phyloP scores from a whole-genome alignment of 2,888 invertebrate genomes.

The Agrypnus murinus region DNA sequence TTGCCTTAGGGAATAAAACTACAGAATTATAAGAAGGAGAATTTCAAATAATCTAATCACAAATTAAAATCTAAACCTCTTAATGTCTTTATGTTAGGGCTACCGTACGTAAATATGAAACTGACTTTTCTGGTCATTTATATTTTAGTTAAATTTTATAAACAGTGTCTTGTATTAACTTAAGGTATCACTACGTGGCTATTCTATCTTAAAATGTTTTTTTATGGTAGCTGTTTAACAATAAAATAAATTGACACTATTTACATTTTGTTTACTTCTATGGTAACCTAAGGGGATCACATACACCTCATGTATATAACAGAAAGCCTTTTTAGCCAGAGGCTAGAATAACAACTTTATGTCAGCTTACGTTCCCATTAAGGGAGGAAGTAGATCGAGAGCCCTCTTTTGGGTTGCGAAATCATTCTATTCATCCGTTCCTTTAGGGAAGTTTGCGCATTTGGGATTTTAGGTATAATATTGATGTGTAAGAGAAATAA shows the following conservation, averaged over 20 bases:
- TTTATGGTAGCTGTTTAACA: too few species aligned
- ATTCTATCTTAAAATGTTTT: too few species aligned
- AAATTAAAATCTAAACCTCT: not conserved
- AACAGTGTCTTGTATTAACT: not conserved
- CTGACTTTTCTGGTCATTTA: not conserved
- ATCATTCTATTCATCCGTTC: constrained; percentile 34
- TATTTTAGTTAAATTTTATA: not conserved
- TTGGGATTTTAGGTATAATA: not conserved
- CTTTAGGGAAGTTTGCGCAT: constrained; percentile 35
- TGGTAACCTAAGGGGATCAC: constrained; percentile 44
- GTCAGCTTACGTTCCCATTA: constrained; percentile 54
- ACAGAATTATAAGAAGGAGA: constrained; percentile 27
- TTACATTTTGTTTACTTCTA: constrained; percentile 46
- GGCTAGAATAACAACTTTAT: constrained; percentile 56
- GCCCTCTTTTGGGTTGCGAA: constrained; percentile 35
- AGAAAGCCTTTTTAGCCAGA: constrained; percentile 53
- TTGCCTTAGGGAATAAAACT: constrained; percentile 30
- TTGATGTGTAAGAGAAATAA: too few species aligned
- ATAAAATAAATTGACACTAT: constrained; percentile 12
- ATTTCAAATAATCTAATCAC: not conserved
- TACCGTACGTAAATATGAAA: not conserved
- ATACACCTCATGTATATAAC: constrained; percentile 51
- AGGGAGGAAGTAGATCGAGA: constrained; percentile 42
- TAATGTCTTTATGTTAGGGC: not conserved
- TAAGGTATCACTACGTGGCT: too few species aligned